Evolutionary conservation across 1,140 invertebrate genomes (phyloP), one percentile per base, ranked within the genome.

Genomic region (Chrysopa pallens): DNA sequence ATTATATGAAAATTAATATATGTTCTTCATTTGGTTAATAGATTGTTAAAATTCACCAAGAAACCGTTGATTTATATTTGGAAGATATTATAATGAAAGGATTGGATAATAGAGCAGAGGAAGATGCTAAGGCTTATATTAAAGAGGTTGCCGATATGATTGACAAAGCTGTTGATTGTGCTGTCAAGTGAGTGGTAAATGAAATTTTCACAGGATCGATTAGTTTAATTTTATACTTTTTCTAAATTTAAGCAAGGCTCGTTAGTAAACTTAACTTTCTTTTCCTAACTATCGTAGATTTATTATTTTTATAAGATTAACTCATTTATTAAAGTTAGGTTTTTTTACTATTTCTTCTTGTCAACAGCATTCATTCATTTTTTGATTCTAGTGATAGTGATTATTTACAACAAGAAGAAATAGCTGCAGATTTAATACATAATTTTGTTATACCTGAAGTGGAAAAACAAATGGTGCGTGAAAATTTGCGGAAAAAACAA

Each of bases 361-460:
- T n/a, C n/a, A n/a, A n/a, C n/a, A n/a, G n/a, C n/a, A n/a, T n/a
- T n/a, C n/a, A n/a, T n/a, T n/a, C n/a, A n/a, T n/a, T n/a, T n/a
- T n/a, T n/a, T n/a, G 17, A 23, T 23, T 45, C 52, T 28, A 6
- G 38, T 3, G 40, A 53, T 1, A 55, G 58, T 29, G 54, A 48
- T 4, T 54, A 55, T 7, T 48, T 71, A 4, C 62, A 67, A 15
- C 65, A 68, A 46, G 67, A 76, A 52, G 72, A 76, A 58, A 61
- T 74, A 48, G 62, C 74, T 11, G 63, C 72, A 8, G 69, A 75
- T 48, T 56, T 78, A 43, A 65, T 78, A 38, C 68, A 74, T 43
- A 68, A 70, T 45, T 77, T 76, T 51, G 57, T 78, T 12, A 56
- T 78, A 42, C 73, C 74, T 2, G 72, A 78, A 58, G 66, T 70